Evolutionary conservation across 2,888 invertebrate species (phyloP), one percentile per base, ranked within the genome.

Genomic region (Lasius platythorax): DNA sequence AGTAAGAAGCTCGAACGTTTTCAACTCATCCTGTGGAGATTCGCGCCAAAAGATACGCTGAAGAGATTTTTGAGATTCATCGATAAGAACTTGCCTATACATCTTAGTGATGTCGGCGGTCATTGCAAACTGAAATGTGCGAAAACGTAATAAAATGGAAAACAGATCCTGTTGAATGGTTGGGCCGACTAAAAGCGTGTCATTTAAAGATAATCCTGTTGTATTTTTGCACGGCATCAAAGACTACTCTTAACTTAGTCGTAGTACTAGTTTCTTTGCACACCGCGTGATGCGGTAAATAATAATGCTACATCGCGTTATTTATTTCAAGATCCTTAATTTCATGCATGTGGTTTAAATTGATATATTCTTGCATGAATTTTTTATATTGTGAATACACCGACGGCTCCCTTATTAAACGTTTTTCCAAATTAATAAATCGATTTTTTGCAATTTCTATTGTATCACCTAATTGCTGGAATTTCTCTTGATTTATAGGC

Each of bases 331-430:
- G 0, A 1, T 23, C 3, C 0, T 15, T 6, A 2, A 70, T 6
- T 12, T 70, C 50, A 0, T 5, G 11, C 68, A 70, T 70, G 6
- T 70, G 68, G 30, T 18, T 18, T 0, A 70, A 12, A 0, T 6
- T 2, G 4, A 70, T 11, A 9, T 70, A 70, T 2, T 70, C n/a
- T 1, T n/a, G 68, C 50, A 50, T 70, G 3, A 68, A 68, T 1
- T 3, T n/a, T 9, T 5, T 9, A 12, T 50, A 70, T 12, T 33
- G 28, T 8, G 15, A 15, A 12, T n/a, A 18, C 0, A 68, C 4
- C 0, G 1, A 8, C 0, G 23, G n/a, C 0, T 12, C 12, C 2
- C 0, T 2, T 0, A 11, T 33, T 0, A n/a, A 0, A 18, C 68
- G 50, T 1, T 2, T 68, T 18, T 70, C 30, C 1, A 70, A 12